Evolutionary conservation across 2,888 invertebrate species (phyloP).

Genomic region (Cyclophora punctaria): DNA sequence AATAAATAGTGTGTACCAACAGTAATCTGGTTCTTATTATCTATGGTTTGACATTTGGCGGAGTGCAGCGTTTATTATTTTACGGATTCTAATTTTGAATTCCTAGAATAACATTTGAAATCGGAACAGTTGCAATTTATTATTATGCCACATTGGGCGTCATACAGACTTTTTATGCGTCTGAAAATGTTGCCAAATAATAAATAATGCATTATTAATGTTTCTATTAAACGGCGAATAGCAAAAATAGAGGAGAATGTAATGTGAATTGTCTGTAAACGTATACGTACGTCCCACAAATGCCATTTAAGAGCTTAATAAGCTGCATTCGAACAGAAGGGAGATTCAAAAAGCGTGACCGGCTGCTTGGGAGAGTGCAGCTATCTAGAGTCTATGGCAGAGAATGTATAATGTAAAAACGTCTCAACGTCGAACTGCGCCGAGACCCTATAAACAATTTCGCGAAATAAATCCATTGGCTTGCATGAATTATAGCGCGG

Average conservation of each 20-base stretch:
- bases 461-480: constrained; percentile 55
- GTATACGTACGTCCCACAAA: constrained; percentile 16
- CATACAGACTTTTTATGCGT: no score
- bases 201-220: no score
- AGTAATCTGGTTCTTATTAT: constrained; percentile 44
- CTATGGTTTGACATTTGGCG: constrained; percentile 15
- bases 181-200: no score
- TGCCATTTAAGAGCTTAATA: constrained; percentile 22
- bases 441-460: constrained; percentile 58
- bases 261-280: background rate
- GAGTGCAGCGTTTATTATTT: background rate
- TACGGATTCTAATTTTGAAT: no score
- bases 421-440: constrained; percentile 41
- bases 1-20: constrained; percentile 57
- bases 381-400: constrained; percentile 34
- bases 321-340: background rate
- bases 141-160: no score
- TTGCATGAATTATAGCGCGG: constrained; percentile 25
- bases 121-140: no score
- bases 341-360: constrained; percentile 54
- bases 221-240: no score
- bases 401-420: constrained; percentile 62
- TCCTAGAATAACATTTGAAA: no score
- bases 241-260: no score
- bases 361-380: constrained; percentile 41